A percentile compares a stretch with the other conserved stretches of the same genome.
Evolutionary conservation across 2,888 invertebrate genomes (phyloP).

Genomic region (Noctua pronuba): DNA sequence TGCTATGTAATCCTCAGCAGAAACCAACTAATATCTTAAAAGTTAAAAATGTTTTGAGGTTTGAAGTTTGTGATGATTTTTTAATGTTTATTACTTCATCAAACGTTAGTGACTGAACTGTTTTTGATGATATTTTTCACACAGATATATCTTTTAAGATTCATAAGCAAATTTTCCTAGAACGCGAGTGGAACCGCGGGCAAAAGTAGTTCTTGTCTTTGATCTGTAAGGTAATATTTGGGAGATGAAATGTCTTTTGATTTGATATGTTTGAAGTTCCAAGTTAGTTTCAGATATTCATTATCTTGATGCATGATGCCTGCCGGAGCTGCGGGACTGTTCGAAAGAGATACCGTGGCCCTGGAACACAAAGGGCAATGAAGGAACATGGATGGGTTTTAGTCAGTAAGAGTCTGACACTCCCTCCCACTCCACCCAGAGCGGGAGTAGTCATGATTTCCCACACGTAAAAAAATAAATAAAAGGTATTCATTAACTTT

Average conservation of each 20-base stretch:
- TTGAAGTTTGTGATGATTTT: neutral
- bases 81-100: neutral
- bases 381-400: too few species aligned
- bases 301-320: too few species aligned
- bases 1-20: neutral
- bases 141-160: neutral
- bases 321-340: too few species aligned
- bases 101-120: neutral
- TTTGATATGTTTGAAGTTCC: conserved; percentile 6
- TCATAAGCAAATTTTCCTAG: neutral
- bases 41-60: too few species aligned
- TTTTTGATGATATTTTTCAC: neutral
- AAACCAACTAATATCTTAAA: too few species aligned
- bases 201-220: neutral
- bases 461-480: too few species aligned
- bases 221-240: neutral
- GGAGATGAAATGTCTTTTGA: neutral
- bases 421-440: too few species aligned
- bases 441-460: too few species aligned
- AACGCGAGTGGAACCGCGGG: neutral
- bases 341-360: too few species aligned
- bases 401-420: too few species aligned
- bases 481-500: conserved; percentile 8
- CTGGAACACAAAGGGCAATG: too few species aligned
- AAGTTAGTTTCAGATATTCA: neutral